These are phyloP conservation scores for Colistium nudipinnis DNA, from an alignment of 2,113 vertebrate genomes.

Conservation along the genomic window DNA sequence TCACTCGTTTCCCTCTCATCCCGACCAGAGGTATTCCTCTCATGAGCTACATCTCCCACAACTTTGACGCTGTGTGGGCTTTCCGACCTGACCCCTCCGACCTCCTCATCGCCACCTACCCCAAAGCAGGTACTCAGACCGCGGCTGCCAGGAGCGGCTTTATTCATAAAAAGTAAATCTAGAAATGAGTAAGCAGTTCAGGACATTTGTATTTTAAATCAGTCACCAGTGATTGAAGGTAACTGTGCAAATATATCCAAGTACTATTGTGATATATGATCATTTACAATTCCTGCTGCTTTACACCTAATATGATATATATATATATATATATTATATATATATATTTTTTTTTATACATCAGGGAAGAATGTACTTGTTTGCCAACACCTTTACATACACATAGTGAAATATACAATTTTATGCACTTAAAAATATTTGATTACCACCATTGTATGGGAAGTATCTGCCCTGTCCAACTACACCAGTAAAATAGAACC, in stretches of 20 bases:
- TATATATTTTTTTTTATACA: no score
- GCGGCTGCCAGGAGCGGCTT: neutral
- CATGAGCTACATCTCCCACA: slow-evolving; percentile 68
- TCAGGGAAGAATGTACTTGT: neutral
- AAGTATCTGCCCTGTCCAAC: no score
- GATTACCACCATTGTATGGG: no score
- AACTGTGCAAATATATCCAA: neutral
- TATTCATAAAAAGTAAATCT: neutral
- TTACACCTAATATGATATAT: neutral
- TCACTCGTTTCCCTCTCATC: slow-evolving; percentile 74
- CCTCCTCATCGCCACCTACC: slow-evolving; percentile 85
- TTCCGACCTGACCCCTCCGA: slow-evolving; percentile 82
- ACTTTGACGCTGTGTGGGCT: slow-evolving; percentile 75
- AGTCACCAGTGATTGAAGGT: neutral
- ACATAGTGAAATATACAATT: no score
- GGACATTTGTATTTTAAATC: neutral
- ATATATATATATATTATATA: neutral
- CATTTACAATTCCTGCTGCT: neutral
- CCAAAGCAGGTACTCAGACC: slow-evolving; percentile 80
- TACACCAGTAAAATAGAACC: no score
- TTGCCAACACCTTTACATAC: no score
- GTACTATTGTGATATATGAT: neutral
- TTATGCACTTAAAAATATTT: no score
- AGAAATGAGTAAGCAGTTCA: neutral
- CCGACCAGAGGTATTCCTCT: slow-evolving; percentile 76